Conservation (phyloP, 2,797 vertebrate species). For the Anas acuta region DNA sequence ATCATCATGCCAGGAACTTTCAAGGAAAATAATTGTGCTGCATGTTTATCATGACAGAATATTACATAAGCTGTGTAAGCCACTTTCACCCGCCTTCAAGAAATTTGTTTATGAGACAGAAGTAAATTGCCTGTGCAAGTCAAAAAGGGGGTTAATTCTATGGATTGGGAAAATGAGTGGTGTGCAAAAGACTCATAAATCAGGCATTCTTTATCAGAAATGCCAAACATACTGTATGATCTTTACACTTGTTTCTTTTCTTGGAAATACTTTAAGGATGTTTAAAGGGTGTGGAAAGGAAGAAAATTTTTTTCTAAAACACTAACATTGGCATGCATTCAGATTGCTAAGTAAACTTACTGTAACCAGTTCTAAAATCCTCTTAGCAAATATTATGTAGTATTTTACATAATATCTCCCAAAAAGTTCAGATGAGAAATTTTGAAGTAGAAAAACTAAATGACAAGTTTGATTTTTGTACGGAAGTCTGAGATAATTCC, state of each 20-base stretch:
- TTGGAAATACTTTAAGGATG: constrained; percentile 35
- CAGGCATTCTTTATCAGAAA: constrained; percentile 57
- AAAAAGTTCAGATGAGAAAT: neutral
- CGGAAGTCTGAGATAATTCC: neutral
- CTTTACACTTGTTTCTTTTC: constrained; percentile 39
- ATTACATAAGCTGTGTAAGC: neutral
- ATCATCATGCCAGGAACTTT: neutral
- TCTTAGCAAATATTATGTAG: neutral
- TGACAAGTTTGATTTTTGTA: neutral
- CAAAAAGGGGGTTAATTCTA: neutral
- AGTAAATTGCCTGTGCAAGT: neutral
- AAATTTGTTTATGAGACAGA: neutral
- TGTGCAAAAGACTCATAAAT: constrained; percentile 54
- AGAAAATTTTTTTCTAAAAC: constrained; percentile 17
- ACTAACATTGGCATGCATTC: constrained; percentile 46
- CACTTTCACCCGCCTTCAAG: neutral
- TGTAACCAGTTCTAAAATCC: constrained; percentile 10
- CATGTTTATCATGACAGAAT: neutral
- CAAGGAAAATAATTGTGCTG: neutral
- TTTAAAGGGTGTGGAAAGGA: constrained; percentile 57
- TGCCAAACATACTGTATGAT: constrained; percentile 2
- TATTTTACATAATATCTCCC: neutral
- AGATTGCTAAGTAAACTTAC: constrained; percentile 8
- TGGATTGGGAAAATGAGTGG: constrained; percentile 11
- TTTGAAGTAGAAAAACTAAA: neutral